These are phyloP conservation scores for Poecilobothrus nobilitatus DNA, from an alignment of 2,888 invertebrate species.

Conservation along the genomic window DNA sequence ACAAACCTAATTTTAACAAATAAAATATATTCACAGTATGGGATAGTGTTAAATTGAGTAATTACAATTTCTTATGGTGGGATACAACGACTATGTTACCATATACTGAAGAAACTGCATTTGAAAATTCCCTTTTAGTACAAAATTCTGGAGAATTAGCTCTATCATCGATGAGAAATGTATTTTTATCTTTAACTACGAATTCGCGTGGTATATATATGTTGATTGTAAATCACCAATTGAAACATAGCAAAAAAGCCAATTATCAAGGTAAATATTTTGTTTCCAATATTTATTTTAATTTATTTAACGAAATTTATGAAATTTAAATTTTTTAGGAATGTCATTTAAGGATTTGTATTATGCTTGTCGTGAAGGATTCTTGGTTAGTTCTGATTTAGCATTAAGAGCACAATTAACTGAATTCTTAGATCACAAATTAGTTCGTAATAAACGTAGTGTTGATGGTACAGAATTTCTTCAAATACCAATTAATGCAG, in stretches of 20 bases:
- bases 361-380: constrained; percentile 73
- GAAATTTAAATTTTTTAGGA: constrained; percentile 49
- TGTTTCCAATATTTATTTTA: constrained; percentile 17
- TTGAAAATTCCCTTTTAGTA: constrained; percentile 73
- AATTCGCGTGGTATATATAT: constrained; percentile 82
- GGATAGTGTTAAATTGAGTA: constrained; percentile 76
- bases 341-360: constrained; percentile 84
- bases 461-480: constrained; percentile 76
- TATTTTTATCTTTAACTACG: constrained; percentile 79
- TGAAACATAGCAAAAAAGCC: constrained; percentile 56
- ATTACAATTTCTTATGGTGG: constrained; percentile 86
- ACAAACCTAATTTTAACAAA: neutral
- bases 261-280: constrained; percentile 61
- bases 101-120: constrained; percentile 76
- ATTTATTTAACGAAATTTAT: neutral
- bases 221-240: constrained; percentile 70
- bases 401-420: constrained; percentile 85
- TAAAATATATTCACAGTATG: constrained; percentile 58
- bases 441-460: constrained; percentile 72
- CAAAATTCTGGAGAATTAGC: constrained; percentile 70
- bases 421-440: constrained; percentile 91
- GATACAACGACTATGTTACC: constrained; percentile 78
- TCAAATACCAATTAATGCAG: constrained; percentile 65
- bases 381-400: constrained; percentile 86
- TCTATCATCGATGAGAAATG: constrained; percentile 77